phyloP scores from a whole-genome alignment of 2,888 invertebrate species.

The Ypsolopha sequella region DNA sequence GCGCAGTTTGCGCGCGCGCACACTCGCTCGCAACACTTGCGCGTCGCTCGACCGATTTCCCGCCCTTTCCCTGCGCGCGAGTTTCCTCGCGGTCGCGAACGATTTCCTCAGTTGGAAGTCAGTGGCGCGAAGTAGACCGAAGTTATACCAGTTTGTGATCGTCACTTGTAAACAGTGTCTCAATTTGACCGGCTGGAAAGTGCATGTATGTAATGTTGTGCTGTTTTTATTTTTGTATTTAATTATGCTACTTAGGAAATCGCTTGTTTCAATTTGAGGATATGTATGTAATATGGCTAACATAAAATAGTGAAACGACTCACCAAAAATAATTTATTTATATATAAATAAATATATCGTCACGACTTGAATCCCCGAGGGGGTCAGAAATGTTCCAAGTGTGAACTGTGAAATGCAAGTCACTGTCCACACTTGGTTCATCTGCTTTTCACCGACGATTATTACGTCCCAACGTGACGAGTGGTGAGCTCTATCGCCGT shows the following conservation, averaged over 20 bases:
- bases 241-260: background rate
- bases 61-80: conserved; percentile 46
- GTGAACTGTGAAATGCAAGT: too few species aligned
- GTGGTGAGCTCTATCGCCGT: too few species aligned
- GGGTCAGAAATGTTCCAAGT: too few species aligned
- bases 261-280: too few species aligned
- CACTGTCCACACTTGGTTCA: too few species aligned
- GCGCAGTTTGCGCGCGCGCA: conserved; percentile 52
- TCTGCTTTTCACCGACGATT: too few species aligned
- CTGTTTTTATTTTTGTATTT: background rate
- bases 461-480: too few species aligned
- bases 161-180: conserved; percentile 6
- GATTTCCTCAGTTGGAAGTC: conserved; percentile 14
- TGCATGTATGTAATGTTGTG: background rate
- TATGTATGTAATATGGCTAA: too few species aligned
- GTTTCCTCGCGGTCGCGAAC: conserved; percentile 51
- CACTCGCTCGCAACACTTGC: conserved; percentile 44
- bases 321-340: too few species aligned
- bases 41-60: conserved; percentile 44
- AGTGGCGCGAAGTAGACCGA: conserved; percentile 14
- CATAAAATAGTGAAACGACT: too few species aligned
- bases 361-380: too few species aligned
- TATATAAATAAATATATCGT: too few species aligned
- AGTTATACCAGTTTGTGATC: conserved; percentile 14
- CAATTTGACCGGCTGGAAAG: background rate